phyloP scores from a whole-genome alignment of 2,113 vertebrate genomes.

The Cervus canadensis region DNA sequence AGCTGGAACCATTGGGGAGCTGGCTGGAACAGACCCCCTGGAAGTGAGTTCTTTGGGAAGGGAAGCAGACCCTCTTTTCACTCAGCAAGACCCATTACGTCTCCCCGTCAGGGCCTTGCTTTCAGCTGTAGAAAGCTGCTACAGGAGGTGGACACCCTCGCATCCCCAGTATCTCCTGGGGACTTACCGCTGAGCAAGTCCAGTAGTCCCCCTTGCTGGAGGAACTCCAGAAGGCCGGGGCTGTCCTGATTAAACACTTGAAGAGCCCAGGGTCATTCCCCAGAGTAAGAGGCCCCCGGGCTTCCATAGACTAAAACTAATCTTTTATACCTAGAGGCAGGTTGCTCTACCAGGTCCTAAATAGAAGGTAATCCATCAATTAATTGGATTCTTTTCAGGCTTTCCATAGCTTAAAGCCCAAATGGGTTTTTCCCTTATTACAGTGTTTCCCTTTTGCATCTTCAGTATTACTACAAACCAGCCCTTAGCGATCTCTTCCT shows the following conservation, averaged over 20 bases:
- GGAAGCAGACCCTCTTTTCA: constrained; percentile 21
- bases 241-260: background rate
- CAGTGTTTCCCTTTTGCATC: background rate
- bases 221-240: background rate
- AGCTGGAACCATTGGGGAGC: background rate
- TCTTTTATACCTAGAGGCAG: background rate
- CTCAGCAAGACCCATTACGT: background rate
- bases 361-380: background rate
- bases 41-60: constrained; percentile 21
- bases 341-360: background rate
- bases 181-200: background rate
- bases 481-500: background rate
- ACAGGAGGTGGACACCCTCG: background rate
- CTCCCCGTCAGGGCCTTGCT: background rate
- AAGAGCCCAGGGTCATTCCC: background rate
- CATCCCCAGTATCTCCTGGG: background rate
- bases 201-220: background rate
- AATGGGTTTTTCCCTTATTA: background rate
- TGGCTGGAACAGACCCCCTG: background rate
- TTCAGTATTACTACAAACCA: background rate
- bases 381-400: background rate
- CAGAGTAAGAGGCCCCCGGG: background rate
- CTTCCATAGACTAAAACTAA: background rate
- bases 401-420: background rate
- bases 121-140: background rate